A percentile compares a stretch with the other conserved stretches of the same genome.
phyloP scores from a whole-genome alignment of 2,797 vertebrate genomes.

The Euthynnus affinis region DNA sequence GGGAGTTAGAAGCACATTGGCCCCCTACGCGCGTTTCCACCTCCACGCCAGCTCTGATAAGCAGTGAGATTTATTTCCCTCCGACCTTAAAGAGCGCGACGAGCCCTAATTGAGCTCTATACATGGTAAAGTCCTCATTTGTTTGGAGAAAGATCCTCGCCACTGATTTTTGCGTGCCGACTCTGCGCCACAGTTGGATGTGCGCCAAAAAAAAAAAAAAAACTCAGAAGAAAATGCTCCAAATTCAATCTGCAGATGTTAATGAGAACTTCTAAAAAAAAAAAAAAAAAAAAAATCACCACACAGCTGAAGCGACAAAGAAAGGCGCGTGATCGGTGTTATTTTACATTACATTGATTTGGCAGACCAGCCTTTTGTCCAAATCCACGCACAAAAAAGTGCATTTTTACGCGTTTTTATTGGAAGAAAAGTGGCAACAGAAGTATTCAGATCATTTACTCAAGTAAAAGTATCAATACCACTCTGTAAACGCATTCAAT shows the following conservation, averaged over 20 bases:
- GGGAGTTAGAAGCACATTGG: conserved; percentile 39
- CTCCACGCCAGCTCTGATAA: conserved; percentile 49
- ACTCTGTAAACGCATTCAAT: neutral
- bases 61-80: conserved; percentile 38
- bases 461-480: neutral
- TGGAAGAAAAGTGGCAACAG: neutral
- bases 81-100: neutral
- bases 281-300: conserved; percentile 21
- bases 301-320: neutral
- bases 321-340: conserved; percentile 23
- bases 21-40: conserved; percentile 61
- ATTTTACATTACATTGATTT: conserved; percentile 13
- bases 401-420: neutral
- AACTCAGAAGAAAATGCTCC: conserved; percentile 42
- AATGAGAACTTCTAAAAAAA: conserved; percentile 24
- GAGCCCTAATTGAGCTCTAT: conserved; percentile 50
- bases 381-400: neutral
- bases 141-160: conserved; percentile 58
- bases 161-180: conserved; percentile 55
- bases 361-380: neutral
- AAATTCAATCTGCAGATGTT: conserved; percentile 77
- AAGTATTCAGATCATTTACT: neutral
- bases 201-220: conserved; percentile 68
- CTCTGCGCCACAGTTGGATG: conserved; percentile 65
- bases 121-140: conserved; percentile 63